Conservation (phyloP, 2,113 vertebrate species). For the Lophotis ruficrista region DNA sequence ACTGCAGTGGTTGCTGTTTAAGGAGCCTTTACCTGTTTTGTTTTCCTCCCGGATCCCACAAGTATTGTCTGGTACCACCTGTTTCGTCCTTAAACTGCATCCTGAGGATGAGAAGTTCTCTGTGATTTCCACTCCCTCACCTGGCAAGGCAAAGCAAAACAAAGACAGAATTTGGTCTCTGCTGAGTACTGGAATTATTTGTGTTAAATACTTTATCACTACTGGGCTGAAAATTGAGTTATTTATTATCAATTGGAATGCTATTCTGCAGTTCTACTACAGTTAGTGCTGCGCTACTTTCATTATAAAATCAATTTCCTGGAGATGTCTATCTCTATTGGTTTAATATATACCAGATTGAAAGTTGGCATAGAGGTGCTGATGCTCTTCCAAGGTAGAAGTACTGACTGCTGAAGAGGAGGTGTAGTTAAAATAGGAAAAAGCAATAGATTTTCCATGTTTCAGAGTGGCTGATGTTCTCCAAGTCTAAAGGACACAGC, state of each 20-base stretch:
- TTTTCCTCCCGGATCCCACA: not conserved
- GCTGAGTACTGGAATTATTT: not conserved
- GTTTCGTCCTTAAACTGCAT: not conserved
- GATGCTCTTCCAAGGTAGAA: slow-evolving; percentile 32
- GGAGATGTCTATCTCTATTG: slow-evolving; percentile 45
- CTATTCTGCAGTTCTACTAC: slow-evolving; percentile 22
- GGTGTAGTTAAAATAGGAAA: slow-evolving; percentile 3
- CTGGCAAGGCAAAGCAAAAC: not conserved
- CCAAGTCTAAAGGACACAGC: not conserved
- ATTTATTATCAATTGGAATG: slow-evolving; percentile 35
- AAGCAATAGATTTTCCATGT: not conserved
- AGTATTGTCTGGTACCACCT: not conserved
- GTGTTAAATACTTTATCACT: slow-evolving; percentile 12
- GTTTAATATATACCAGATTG: not conserved
- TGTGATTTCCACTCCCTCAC: not conserved
- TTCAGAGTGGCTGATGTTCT: not conserved
- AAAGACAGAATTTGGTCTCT: not conserved
- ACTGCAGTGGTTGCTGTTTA: not conserved
- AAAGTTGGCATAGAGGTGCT: not conserved
- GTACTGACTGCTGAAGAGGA: slow-evolving; percentile 4
- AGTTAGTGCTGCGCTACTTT: not conserved
- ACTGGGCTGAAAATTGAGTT: slow-evolving; percentile 33
- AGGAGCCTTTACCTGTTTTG: not conserved
- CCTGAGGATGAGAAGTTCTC: not conserved
- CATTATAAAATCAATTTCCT: slow-evolving; percentile 62